Conservation (phyloP, 2,797 vertebrate genomes). For the Micrastur ruficollis region DNA sequence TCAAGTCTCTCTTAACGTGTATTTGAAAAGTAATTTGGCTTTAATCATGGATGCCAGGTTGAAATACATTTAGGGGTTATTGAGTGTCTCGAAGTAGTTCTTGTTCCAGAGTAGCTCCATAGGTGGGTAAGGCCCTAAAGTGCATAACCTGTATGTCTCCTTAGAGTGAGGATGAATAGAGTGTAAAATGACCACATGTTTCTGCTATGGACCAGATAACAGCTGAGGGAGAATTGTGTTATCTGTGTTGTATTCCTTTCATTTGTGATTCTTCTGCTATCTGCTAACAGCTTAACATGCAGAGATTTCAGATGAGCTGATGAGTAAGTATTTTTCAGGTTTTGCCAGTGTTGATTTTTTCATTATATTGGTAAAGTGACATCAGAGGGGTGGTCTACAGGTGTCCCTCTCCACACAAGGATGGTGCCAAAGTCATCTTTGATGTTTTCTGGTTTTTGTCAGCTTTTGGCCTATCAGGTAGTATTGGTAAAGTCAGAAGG, state of each 20-base stretch:
- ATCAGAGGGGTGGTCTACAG: background rate
- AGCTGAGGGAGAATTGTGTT: background rate
- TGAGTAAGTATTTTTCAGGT: background rate
- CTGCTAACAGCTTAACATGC: background rate
- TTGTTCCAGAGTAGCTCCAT: background rate
- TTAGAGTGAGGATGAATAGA: background rate
- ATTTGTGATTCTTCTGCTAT: rapidly evolving
- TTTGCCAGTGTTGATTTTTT: background rate
- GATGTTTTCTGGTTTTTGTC: background rate
- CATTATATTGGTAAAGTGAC: background rate
- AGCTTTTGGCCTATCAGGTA: background rate
- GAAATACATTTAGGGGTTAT: background rate
- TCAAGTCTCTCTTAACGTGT: background rate
- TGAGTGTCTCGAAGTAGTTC: background rate
- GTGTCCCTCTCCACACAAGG: background rate
- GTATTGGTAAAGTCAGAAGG: background rate
- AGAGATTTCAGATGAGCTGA: background rate
- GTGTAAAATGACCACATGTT: background rate
- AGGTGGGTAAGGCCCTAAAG: background rate
- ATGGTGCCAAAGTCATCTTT: background rate
- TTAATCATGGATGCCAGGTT: background rate
- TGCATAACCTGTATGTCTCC: rapidly evolving
- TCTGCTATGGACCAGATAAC: background rate
- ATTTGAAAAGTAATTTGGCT: background rate
- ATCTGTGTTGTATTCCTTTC: background rate